Evolutionary conservation across 2,888 invertebrate genomes (phyloP).

Genomic region (Philonicus albiceps): DNA sequence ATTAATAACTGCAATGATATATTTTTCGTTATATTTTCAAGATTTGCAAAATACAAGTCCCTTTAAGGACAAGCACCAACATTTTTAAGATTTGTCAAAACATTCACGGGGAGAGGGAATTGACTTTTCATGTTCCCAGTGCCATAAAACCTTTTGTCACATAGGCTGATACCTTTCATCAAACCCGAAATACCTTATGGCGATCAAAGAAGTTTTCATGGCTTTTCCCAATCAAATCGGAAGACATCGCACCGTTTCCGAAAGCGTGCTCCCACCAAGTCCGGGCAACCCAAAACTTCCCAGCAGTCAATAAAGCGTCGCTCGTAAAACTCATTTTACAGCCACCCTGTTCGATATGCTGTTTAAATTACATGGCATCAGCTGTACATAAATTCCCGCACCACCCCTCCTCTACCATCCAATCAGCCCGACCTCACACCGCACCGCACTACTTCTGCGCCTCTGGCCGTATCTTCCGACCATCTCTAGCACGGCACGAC

Average conservation of each 20-base stretch:
- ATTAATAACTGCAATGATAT: too few relatives aligned
- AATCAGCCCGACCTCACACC: background rate
- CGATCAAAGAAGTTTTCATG: background rate
- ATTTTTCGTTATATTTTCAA: too few relatives aligned
- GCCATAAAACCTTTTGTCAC: background rate
- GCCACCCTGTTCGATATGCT: conserved; percentile 7
- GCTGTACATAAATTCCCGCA: background rate
- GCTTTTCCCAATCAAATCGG: background rate
- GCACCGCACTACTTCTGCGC: background rate
- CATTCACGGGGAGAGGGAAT: background rate
- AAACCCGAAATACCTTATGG: background rate
- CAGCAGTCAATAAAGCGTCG: background rate
- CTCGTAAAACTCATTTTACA: conserved; percentile 9
- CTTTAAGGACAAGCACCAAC: too few relatives aligned
- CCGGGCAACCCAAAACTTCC: background rate
- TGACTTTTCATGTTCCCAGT: background rate
- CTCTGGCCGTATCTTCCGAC: background rate
- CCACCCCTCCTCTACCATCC: background rate
- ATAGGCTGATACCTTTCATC: background rate
- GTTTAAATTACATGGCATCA: background rate
- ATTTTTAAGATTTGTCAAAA: background rate
- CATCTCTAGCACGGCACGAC: background rate
- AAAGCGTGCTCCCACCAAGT: background rate
- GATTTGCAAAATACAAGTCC: too few relatives aligned
- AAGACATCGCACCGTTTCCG: background rate